Conservation (phyloP, 1,140 invertebrate species). For the Neotoxoptera formosana region DNA sequence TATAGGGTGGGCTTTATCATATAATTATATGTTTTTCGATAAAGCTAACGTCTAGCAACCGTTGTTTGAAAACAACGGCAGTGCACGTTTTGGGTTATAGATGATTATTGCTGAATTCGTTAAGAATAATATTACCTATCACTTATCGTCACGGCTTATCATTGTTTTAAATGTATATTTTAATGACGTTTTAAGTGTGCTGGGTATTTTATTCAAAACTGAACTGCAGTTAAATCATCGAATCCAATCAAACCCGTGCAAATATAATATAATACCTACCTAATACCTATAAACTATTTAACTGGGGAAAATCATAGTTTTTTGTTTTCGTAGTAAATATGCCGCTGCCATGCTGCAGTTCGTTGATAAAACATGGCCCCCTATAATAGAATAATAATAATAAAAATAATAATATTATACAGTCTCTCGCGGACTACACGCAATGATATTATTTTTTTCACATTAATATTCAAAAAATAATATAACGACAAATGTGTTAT, state of each 20-base stretch:
- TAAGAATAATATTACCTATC: not conserved
- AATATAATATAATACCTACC: not conserved
- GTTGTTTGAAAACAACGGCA: not conserved
- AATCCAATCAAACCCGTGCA: not conserved
- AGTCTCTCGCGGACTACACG: not conserved
- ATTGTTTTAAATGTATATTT: not conserved
- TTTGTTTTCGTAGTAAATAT: not conserved
- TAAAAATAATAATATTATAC: not conserved
- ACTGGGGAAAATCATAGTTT: not conserved
- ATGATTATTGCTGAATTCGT: not conserved
- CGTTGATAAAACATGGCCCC: not conserved
- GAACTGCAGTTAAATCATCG: not conserved
- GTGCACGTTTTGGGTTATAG: too few relatives aligned
- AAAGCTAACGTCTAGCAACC: not conserved
- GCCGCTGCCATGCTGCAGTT: not conserved
- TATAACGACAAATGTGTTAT: not conserved
- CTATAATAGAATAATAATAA: not conserved
- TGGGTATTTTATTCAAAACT: not conserved
- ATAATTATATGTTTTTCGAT: not conserved
- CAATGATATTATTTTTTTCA: not conserved
- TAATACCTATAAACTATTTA: not conserved
- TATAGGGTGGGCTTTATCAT: not conserved
- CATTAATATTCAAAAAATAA: conserved; percentile 19
- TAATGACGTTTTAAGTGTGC: not conserved
- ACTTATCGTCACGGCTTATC: not conserved